Percentiles rank a stretch among this genome's conserved stretches.
Evolutionary conservation across 2,888 invertebrate genomes (phyloP).

Genomic region (Eilema depressum): DNA sequence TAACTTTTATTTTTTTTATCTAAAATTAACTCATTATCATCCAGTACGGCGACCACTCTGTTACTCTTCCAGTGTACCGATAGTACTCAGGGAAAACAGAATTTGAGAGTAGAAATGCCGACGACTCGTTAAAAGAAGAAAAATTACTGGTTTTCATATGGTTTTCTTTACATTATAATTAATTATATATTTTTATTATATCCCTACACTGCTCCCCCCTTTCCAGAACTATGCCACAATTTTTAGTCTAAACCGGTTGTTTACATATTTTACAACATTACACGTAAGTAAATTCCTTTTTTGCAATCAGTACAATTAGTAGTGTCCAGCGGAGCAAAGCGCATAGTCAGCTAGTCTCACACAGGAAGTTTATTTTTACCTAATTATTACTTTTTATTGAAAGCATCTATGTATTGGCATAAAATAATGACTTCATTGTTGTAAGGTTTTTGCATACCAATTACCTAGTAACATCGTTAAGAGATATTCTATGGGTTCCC

Average conservation of each 20-base stretch:
- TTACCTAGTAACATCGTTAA: not conserved
- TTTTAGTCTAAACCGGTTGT: not conserved
- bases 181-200: no score
- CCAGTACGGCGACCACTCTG: no score
- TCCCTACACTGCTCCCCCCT: no score
- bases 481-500: not conserved
- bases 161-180: no score
- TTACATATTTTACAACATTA: not conserved
- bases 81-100: no score
- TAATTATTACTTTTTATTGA: slow-evolving; percentile 55
- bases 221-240: no score
- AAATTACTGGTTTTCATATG: no score
- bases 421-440: slow-evolving; percentile 7
- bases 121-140: no score
- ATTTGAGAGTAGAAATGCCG: no score
- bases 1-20: no score
- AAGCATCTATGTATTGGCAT: slow-evolving; percentile 22
- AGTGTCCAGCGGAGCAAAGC: slow-evolving; percentile 60
- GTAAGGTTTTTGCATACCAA: not conserved
- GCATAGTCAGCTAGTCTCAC: slow-evolving; percentile 49
- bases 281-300: slow-evolving; percentile 12
- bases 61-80: no score
- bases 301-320: slow-evolving; percentile 45
- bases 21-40: no score
- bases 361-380: slow-evolving; percentile 59